Base-by-base conservation (phyloP, 1,140 invertebrate genomes). In the Campoletis sonorensis region DNA sequence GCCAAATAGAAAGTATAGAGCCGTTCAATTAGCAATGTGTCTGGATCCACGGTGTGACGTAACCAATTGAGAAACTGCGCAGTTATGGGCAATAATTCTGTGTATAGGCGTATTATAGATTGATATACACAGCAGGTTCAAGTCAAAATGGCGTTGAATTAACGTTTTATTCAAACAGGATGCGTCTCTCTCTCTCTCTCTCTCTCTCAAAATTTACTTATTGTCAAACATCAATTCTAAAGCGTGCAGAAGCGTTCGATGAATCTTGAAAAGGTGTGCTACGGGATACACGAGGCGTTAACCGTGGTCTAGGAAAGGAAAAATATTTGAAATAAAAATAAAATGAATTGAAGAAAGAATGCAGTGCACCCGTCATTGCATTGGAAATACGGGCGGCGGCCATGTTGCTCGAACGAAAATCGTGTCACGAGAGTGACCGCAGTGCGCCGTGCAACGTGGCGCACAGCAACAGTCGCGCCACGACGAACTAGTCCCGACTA, bases 1-100 rank as follows among this genome's bases (percentile, higher is more conserved):
- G 40, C 40, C 40, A 13, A 45, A 45, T 45, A 45, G 40, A 45
- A 45, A 45, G 2, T 45, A 45, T 45, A 45, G 8, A 45, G 40
- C 5, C 40, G 61, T 67, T 27, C 4, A 27, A 23, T 1, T 45
- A 27, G 13, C 21, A 23, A 16, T 23, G 3, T 33, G 73, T 33
- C 83, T 84, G 51, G 51, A 82, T 64, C 79, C 83, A 84, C 83
- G 83, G 23, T 64, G 83, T 84, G 83, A 84, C 83, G 83, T 72
- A 83, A 84, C 4, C 4, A 61, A 45, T 11, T 13, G 40, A 80
- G 70, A 79, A 82, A 84, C 81, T 84, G 83, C 83, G 83, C 83
- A 84, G 83, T 84, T 67, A 67, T 67, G 61, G 61, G 23, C 30
- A 67, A 67, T 67, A 45, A 49, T 4, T 21, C n/a, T 45, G 68